Base-by-base conservation (phyloP, 1,140 invertebrate species). In the Drosophila mauritiana region DNA sequence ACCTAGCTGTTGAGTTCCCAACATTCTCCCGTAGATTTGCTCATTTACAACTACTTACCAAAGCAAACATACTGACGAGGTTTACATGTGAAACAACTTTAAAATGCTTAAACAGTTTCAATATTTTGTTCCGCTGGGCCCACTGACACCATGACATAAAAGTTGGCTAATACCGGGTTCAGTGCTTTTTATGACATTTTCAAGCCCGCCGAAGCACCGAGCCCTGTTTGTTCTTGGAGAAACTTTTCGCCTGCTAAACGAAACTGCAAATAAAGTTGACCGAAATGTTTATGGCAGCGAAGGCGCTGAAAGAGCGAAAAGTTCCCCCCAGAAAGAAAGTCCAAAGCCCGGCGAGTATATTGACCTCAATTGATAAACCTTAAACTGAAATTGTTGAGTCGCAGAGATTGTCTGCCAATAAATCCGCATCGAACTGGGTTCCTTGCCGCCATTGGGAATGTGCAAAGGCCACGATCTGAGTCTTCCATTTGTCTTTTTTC, bases 231-330 rank as follows among this genome's bases (percentile, higher is more conserved):
- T 58, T 77, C 45, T 84, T 40, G 74, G 78, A 59, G 69, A 82
- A 88, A 75, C 78, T 86, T 79, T 61, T 57, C 31, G 34, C 69
- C 45, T 58, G 83, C 75, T 85, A 88, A 85, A 78, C 57, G 57
- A 78, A 75, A 74, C 67, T 63, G 74, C 69, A 88, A 85, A 85
- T 88, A 85, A 69, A 67, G 59, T 81, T 56, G 57, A 67, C 65
- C 58, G 49, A 67, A 84, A 69, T 69, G 51, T 70, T 69, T 55
- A 56, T 54, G 53, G 64, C 62, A 53, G 59, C 25, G 49, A 53
- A 61, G 43, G 59, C 43, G 40, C 55, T 40, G 37, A 56, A 46
- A 52, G 20, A 45, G 40, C 45, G 34, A 54, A 78, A 79, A 67
- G 61, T 73, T 61, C 58, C 51, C 48, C 48, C 39, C 58, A 68